phyloP scores from a whole-genome alignment of 2,113 vertebrate genomes.

The Paradoxurus hermaphroditus region DNA sequence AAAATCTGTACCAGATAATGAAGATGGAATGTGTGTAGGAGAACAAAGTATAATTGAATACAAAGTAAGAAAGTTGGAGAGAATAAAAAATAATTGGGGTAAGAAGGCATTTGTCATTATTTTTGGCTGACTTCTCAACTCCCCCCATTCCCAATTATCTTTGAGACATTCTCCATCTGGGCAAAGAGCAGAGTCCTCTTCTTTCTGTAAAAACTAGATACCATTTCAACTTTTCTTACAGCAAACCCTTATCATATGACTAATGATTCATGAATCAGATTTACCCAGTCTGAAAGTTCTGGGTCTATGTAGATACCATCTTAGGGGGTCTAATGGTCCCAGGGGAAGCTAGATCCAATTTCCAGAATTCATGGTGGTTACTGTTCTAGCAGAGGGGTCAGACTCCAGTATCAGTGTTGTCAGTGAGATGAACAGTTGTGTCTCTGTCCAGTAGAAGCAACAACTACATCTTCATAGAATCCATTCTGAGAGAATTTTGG shows the following conservation, averaged over 20 bases:
- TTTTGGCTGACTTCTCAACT: not conserved
- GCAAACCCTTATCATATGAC: not conserved
- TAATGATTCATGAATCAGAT: not conserved
- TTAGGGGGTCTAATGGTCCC: not conserved
- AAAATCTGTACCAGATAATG: not conserved
- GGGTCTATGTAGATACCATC: not conserved
- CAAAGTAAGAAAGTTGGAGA: not conserved
- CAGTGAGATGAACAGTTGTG: not conserved
- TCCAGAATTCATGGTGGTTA: not conserved
- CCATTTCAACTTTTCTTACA: not conserved
- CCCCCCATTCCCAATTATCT: not conserved
- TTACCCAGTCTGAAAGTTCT: not conserved
- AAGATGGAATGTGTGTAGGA: not conserved
- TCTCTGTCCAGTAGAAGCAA: not conserved
- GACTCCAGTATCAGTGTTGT: not conserved
- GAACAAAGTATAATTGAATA: not conserved
- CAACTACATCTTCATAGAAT: not conserved
- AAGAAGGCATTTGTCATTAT: not conserved
- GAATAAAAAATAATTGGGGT: not conserved
- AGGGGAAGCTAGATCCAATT: not conserved
- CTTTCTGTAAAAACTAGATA: not conserved
- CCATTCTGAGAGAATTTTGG: not conserved
- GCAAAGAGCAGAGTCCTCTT: not conserved
- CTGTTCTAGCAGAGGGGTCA: not conserved
- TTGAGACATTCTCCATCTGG: not conserved